Evolutionary conservation across 2,888 invertebrate genomes (phyloP), one percentile per base, ranked within the genome.

Genomic region (Drosophila mercatorum): DNA sequence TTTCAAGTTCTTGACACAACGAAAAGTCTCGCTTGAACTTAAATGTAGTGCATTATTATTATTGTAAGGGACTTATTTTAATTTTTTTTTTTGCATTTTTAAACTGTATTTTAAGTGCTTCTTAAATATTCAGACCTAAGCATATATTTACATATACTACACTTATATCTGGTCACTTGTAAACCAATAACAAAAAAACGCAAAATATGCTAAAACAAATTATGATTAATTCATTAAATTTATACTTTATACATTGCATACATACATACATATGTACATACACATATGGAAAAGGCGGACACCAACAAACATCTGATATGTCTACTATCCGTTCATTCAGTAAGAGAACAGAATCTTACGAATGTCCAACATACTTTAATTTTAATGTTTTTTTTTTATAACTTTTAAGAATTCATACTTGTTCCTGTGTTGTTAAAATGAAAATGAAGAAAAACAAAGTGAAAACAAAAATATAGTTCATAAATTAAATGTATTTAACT

Each of bases 111-210:
- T 47, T 65, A 81, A 78, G 53, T 46, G 63, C 55, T 66, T 70
- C 57, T 76, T 58, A 65, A 75, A 75, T 65, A 76, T 75, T 75
- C 75, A 69, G 56, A 62, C 22, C 22, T 22, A 22, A 22, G 22
- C 22, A 22, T 22, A 22, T 22, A 22, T 22, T 22, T 22, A 22
- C 22, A 22, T 22, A 75, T 53, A 73, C 72, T 73, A 83, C 78
- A 81, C 80, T 83, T 83, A 77, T 88, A 81, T 91, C 91, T 91
- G 91, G 91, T 91, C 91, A 91, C 83, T 80, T 81, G 64, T 76
- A 91, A 90, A 91, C 91, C 91, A 91, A 91, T 91, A 80, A 83
- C 72, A 87, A 77, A 63, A 77, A 65, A 43, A 59, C 28, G 59
- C 62, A 58, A 71, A 55, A 55, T 60, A 68, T 56, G 59, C 59